phyloP scores from a whole-genome alignment of 2,888 invertebrate genomes.

The Lasioglossum figueresi region DNA sequence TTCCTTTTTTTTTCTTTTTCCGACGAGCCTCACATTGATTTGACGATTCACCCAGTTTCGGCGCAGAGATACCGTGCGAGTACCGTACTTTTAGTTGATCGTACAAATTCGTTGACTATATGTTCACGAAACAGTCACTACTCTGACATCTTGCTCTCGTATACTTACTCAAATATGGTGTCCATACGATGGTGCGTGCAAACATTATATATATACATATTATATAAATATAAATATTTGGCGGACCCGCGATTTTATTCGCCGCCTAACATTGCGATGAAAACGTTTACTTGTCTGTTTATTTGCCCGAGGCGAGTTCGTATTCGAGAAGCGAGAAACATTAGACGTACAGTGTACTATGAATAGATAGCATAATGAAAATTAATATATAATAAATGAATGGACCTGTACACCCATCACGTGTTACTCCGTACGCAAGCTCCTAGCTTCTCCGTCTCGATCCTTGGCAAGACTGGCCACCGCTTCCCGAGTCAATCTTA shows the following conservation, averaged over 20 bases:
- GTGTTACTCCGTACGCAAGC: constrained; percentile 27
- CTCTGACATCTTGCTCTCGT: constrained; percentile 73
- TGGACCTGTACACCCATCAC: constrained; percentile 71
- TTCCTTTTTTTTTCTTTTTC: constrained; percentile 31
- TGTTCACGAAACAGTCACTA: constrained; percentile 68
- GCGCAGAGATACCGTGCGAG: constrained; percentile 56
- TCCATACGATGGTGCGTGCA: constrained; percentile 34
- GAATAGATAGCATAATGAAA: constrained; percentile 81
- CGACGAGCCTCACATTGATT: constrained; percentile 48
- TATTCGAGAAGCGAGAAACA: constrained; percentile 79
- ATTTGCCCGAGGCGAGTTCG: constrained; percentile 66
- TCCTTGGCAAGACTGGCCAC: not conserved
- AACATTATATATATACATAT: not conserved
- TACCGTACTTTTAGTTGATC: constrained; percentile 62
- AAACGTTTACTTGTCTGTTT: constrained; percentile 47
- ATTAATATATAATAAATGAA: constrained; percentile 82
- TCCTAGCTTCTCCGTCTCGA: not conserved
- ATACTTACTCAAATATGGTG: constrained; percentile 53
- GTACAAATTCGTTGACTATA: constrained; percentile 70
- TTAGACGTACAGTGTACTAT: constrained; percentile 74
- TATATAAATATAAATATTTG: constrained; percentile 22
- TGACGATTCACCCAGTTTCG: constrained; percentile 37
- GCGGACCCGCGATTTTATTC: constrained; percentile 26
- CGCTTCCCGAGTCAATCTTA: not conserved
- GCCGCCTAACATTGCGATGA: constrained; percentile 41